Percentiles rank a stretch among this genome's conserved stretches.
Conservation (phyloP, 1,140 invertebrate species). For the Anoplolepis gracilipes region DNA sequence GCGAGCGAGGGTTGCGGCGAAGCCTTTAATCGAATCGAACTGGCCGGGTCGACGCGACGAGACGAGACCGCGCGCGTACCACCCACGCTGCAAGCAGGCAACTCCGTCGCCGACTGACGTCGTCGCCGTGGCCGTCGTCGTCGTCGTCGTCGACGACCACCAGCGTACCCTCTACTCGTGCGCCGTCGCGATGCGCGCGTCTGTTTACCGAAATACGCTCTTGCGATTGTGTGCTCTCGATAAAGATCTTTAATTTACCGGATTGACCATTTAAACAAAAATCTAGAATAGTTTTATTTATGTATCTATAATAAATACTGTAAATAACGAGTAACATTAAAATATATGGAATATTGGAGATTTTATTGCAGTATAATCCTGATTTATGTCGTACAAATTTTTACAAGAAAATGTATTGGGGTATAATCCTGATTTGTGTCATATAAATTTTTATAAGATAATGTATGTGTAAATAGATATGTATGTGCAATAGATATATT, state of each 20-base stretch:
- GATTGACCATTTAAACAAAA: not conserved
- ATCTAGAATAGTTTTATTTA: too few relatives aligned
- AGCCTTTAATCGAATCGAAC: constrained; percentile 55
- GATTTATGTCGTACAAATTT: too few relatives aligned
- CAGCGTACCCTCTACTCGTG: not conserved
- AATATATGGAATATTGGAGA: too few relatives aligned
- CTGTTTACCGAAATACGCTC: not conserved
- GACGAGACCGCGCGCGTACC: constrained; percentile 3
- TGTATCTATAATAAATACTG: too few relatives aligned
- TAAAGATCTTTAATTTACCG: not conserved
- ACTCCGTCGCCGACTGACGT: constrained; percentile 59
- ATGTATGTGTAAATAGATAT: too few relatives aligned
- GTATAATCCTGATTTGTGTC: too few relatives aligned
- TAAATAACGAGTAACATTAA: too few relatives aligned
- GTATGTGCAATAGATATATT: too few relatives aligned
- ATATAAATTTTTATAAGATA: too few relatives aligned
- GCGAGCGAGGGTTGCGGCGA: constrained; percentile 29
- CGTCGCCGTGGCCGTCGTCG: constrained; percentile 24
- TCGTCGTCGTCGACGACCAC: constrained; percentile 7
- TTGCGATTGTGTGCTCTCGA: not conserved
- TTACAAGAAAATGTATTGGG: too few relatives aligned
- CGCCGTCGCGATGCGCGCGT: not conserved
- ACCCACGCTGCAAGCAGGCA: constrained; percentile 55
- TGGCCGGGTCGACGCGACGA: constrained; percentile 20
- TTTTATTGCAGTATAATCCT: too few relatives aligned